phyloP scores from a whole-genome alignment of 1,140 invertebrate genomes.

The Kradibia gibbosae region DNA sequence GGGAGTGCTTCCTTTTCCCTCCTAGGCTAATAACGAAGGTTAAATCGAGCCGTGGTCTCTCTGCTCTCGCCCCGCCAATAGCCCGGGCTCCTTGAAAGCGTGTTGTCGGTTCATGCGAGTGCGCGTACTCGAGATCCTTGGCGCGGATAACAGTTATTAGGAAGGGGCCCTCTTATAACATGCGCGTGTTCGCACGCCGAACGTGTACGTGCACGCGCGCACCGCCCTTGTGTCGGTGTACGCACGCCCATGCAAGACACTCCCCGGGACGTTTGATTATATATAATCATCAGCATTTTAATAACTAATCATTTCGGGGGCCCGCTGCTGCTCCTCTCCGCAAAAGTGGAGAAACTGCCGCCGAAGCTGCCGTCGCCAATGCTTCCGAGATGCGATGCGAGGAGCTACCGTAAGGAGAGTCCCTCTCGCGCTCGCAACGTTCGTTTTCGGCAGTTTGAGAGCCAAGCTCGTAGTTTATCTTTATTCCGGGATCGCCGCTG shows the following conservation, averaged over 20 bases:
- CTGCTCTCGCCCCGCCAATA: not conserved
- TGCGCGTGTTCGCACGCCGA: conserved; percentile 61
- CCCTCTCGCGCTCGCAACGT: conserved; percentile 43
- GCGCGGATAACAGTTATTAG: conserved; percentile 74
- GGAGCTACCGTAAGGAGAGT: conserved; percentile 67
- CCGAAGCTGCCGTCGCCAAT: conserved; percentile 65
- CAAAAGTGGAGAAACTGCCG: conserved; percentile 62
- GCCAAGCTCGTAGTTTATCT: not conserved
- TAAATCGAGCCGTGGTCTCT: conserved; percentile 20
- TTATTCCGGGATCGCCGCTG: not conserved
- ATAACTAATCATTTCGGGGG: conserved; percentile 72
- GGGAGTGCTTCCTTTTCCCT: conserved; percentile 17
- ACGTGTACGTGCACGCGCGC: not conserved
- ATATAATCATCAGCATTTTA: conserved; percentile 74
- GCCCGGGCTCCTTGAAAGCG: conserved; percentile 23
- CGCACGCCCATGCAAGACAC: conserved; percentile 66
- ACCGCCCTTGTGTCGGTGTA: conserved; percentile 51
- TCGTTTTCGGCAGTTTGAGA: conserved; percentile 13
- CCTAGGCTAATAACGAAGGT: conserved; percentile 29
- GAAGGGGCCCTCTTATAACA: conserved; percentile 64
- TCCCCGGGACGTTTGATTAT: conserved; percentile 70
- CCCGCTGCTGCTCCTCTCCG: conserved; percentile 61
- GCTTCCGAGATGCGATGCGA: conserved; percentile 55
- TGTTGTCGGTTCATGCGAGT: conserved; percentile 43
- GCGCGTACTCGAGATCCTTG: conserved; percentile 55